These are phyloP conservation scores for Fissipunctia ypsillon DNA, from an alignment of 2,888 invertebrate species.

Conservation along the genomic window DNA sequence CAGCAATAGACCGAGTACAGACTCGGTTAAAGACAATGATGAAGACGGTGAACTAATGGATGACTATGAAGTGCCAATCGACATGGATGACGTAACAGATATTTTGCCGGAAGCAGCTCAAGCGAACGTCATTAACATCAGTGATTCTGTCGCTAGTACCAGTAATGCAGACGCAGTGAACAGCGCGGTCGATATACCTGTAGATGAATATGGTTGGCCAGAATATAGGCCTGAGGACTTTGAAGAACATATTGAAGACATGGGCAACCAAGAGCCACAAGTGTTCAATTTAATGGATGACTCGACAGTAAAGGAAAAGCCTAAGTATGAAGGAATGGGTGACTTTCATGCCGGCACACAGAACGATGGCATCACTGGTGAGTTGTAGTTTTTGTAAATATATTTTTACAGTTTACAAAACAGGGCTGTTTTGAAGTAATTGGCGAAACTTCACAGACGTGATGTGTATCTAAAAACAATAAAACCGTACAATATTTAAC, in stretches of 20 bases:
- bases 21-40: constrained; percentile 71
- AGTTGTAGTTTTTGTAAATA: constrained; percentile 18
- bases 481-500: too few species aligned
- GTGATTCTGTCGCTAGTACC: constrained; percentile 75
- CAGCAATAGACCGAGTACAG: constrained; percentile 73
- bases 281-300: constrained; percentile 79
- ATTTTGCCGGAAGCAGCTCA: constrained; percentile 68
- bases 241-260: constrained; percentile 77
- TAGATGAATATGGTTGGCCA: constrained; percentile 91
- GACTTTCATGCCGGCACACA: constrained; percentile 91
- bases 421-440: background rate
- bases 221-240: constrained; percentile 88
- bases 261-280: constrained; percentile 58
- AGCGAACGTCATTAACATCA: constrained; percentile 75
- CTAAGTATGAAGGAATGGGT: constrained; percentile 87
- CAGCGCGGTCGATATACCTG: constrained; percentile 66
- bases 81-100: constrained; percentile 78
- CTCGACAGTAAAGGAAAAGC: constrained; percentile 66
- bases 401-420: background rate
- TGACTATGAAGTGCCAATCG: constrained; percentile 76
- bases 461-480: too few species aligned
- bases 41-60: constrained; percentile 68
- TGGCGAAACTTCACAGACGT: background rate
- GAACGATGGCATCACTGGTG: constrained; percentile 93
- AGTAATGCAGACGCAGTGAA: constrained; percentile 70